Conservation (phyloP, 2,797 vertebrate species). For the Eulemur mongoz region DNA sequence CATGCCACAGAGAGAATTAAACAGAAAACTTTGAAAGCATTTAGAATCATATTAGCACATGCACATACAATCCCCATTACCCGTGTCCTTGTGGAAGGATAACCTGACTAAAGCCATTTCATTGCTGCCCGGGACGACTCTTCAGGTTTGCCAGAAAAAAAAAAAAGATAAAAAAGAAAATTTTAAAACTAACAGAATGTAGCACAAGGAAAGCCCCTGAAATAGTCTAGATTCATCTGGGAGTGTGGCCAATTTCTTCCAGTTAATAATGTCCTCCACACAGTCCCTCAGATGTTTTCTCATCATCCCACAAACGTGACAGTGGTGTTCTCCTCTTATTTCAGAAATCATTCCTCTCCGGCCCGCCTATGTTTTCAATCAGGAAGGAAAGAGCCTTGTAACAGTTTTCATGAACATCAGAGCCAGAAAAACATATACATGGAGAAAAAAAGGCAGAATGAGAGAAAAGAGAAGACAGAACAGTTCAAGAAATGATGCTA, state of each 20-base stretch:
- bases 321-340: background rate
- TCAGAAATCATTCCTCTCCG: background rate
- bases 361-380: background rate
- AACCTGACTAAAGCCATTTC: background rate
- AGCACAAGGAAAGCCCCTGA: background rate
- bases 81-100: slow-evolving; percentile 17
- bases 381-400: background rate
- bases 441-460: background rate
- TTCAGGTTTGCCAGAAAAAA: background rate
- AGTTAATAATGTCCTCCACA: slow-evolving; percentile 3
- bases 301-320: background rate
- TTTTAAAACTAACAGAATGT: background rate
- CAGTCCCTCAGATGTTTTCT: background rate
- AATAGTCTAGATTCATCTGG: background rate
- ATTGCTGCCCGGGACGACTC: background rate
- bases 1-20: slow-evolving; percentile 62
- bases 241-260: slow-evolving; percentile 28
- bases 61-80: background rate
- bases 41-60: slow-evolving; percentile 67
- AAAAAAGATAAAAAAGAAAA: background rate
- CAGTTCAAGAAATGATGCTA: background rate
- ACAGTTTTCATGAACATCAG: background rate
- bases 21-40: slow-evolving; percentile 56
- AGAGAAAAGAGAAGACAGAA: background rate
- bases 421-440: background rate